These are phyloP conservation scores for Mantis religiosa DNA, from an alignment of 2,888 invertebrate genomes.

Conservation along the genomic window DNA sequence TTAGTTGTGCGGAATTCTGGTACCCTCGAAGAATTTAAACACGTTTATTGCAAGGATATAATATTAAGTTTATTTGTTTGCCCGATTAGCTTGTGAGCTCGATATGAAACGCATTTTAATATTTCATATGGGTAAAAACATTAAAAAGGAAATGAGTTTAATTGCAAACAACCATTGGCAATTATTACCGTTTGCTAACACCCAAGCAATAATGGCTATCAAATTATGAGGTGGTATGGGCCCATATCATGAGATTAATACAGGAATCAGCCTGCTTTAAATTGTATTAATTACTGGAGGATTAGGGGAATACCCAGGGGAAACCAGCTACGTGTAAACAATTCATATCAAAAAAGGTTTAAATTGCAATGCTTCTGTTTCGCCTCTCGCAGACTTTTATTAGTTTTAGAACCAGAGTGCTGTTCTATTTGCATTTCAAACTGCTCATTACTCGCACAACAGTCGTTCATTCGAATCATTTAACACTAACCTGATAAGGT, in stretches of 20 bases:
- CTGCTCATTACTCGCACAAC: background rate
- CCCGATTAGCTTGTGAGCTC: no score
- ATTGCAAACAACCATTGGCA: no score
- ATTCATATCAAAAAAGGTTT: background rate
- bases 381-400: background rate
- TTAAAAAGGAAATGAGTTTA: no score
- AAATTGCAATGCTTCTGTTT: background rate
- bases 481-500: background rate
- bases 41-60: no score
- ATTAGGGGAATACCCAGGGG: background rate
- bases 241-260: background rate
- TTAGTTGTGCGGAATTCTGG: no score
- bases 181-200: no score
- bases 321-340: background rate
- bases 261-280: background rate
- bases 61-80: no score
- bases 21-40: no score
- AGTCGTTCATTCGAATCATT: background rate
- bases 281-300: background rate
- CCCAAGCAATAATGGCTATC: no score
- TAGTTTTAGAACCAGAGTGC: background rate
- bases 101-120: no score
- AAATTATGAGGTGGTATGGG: background rate
- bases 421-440: background rate
- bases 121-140: no score